Conservation (phyloP, 1,140 invertebrate species). For the Papilio helenus region DNA sequence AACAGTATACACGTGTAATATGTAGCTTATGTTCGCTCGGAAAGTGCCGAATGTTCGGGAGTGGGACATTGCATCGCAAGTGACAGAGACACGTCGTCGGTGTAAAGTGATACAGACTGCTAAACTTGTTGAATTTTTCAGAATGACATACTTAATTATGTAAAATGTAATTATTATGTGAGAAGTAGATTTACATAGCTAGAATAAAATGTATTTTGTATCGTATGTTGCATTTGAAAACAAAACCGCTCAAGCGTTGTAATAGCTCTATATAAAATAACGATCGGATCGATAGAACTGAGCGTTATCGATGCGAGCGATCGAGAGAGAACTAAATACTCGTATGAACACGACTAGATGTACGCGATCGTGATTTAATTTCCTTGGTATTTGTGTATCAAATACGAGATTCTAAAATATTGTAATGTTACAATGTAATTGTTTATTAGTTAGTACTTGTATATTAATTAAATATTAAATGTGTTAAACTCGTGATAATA, state of each 20-base stretch:
- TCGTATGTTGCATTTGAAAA: conserved; percentile 55
- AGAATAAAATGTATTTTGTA: conserved; percentile 60
- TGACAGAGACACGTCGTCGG: conserved; percentile 51
- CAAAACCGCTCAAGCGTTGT: conserved; percentile 53
- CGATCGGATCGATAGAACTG: conserved; percentile 41
- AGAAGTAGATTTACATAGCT: conserved; percentile 58
- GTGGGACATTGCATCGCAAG: conserved; percentile 41
- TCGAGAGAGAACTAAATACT: conserved; percentile 32
- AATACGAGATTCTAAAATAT: conserved; percentile 62
- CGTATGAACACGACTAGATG: conserved; percentile 47
- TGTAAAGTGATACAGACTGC: conserved; percentile 20
- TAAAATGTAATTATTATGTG: conserved; percentile 62
- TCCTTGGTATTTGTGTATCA: conserved; percentile 56
- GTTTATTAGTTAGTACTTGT: conserved; percentile 56
- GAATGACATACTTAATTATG: conserved; percentile 48
- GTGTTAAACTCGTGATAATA: conserved; percentile 70
- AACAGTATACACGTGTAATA: conserved; percentile 48
- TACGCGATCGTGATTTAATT: conserved; percentile 51
- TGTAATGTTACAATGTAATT: conserved; percentile 64
- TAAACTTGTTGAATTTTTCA: conserved; percentile 49
- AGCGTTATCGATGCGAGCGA: conserved; percentile 44
- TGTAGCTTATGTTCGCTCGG: conserved; percentile 62
- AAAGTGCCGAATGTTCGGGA: conserved; percentile 40
- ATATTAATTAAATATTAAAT: conserved; percentile 59
- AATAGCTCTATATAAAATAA: conserved; percentile 45